A percentile compares a stretch with the other conserved stretches of the same genome.
phyloP scores from a whole-genome alignment of 1,140 invertebrate genomes.

The Panonychus citri region DNA sequence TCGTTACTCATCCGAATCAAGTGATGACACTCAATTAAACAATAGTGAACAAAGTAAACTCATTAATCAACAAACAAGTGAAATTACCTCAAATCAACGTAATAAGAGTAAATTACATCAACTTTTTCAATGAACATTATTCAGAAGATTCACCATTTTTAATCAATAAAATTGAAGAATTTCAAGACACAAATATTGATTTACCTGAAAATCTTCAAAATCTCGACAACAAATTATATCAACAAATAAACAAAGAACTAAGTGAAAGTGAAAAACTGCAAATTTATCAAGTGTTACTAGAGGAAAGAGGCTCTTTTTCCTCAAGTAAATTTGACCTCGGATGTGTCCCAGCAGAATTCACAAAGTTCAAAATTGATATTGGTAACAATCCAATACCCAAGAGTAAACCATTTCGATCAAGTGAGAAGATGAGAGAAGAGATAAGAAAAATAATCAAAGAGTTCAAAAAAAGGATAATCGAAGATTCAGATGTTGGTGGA shows the following conservation, averaged over 20 bases:
- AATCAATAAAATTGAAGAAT: too few relatives aligned
- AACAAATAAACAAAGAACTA: not conserved
- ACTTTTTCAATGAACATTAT: too few relatives aligned
- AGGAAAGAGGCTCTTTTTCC: not conserved
- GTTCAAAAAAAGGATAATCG: not conserved
- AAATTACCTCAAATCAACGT: too few relatives aligned
- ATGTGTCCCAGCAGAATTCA: not conserved
- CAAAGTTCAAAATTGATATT: not conserved
- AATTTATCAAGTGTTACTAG: not conserved
- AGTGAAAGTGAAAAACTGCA: not conserved
- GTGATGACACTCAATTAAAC: too few relatives aligned
- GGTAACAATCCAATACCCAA: not conserved
- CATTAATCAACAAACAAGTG: too few relatives aligned
- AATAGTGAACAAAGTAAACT: too few relatives aligned
- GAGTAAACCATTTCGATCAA: not conserved
- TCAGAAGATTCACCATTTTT: too few relatives aligned
- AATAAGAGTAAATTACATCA: too few relatives aligned
- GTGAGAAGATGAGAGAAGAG: not conserved
- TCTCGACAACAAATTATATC: not conserved
- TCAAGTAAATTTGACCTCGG: not conserved
- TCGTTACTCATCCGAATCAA: too few relatives aligned
- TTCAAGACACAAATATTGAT: too few relatives aligned
- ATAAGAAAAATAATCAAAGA: not conserved
- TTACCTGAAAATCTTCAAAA: too few relatives aligned
- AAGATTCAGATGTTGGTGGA: not conserved